Base-by-base conservation (phyloP, 2,797 vertebrate genomes). In the Thunnus albacares region DNA sequence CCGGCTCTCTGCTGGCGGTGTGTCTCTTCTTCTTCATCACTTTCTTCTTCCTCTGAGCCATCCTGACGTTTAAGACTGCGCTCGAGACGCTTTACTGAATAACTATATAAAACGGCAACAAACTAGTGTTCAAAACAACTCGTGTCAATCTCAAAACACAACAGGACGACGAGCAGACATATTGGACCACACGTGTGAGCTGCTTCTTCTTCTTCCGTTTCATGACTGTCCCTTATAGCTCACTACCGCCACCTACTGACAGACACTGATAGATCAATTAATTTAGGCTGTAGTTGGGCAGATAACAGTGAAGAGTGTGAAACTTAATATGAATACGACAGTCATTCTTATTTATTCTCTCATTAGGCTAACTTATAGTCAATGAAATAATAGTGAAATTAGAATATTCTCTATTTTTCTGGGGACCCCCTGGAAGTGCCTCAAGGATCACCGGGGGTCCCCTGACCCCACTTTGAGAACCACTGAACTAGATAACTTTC, bases 11-110 rank as follows among this genome's bases (percentile, higher is more conserved):
- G 57, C 51, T 77, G 45, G 52, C 76, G 0, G 65, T 38, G 69
- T 92, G 85, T 71, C 91, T 92, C 87, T 87, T 95, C 87, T 91
- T 96, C 90, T 94, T 96, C 26, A 87, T 94, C 6, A 94, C 28
- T 47, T 92, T 96, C 89, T 96, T 97, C 90, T 95, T 97, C 26
- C 93, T 94, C 71, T 95, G 95, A 0, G 94, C 96, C 96, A 97
- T 97, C 22, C 0, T 79, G 45, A 38, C 6, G 15, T 35, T 74
- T 79, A 20, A 24, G 6, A 9, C 41, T 11, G 4, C 1, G 2
- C 1, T 26, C 11, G 15, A 18, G 2, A 15, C 51, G 24, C n/a
- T 67, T 77, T 11, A 45, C 3, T 43, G n/a, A 9, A 10, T 5
- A 8, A 15, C 1, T 0, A 43, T 33, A 51, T 3, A 55, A 69